Conservation (phyloP, 2,797 vertebrate genomes). For the Semaprochilodus insignis region DNA sequence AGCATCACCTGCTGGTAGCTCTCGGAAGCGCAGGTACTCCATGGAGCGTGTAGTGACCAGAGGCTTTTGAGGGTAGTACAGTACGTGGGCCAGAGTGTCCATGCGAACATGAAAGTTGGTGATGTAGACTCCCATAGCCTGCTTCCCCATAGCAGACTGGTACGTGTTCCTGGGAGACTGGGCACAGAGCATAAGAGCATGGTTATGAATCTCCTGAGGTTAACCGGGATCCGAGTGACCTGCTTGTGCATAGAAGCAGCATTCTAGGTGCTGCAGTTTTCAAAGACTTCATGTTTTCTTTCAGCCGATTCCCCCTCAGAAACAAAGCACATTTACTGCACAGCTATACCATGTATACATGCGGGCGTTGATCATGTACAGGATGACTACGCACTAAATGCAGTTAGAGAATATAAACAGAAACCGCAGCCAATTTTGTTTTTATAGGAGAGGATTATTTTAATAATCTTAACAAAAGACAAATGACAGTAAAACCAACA, state of each 20-base stretch:
- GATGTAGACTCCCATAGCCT: slow-evolving; percentile 99
- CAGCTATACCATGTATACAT: too few relatives aligned
- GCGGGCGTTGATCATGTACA: too few relatives aligned
- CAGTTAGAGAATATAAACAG: too few relatives aligned
- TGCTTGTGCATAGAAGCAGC: too few relatives aligned
- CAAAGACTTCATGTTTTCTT: neutral
- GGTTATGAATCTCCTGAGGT: neutral
- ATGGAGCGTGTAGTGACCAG: slow-evolving; percentile 96
- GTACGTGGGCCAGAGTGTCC: slow-evolving; percentile 96
- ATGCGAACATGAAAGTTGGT: slow-evolving; percentile 98
- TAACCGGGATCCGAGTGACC: neutral
- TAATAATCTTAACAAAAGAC: too few relatives aligned
- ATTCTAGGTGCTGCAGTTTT: too few relatives aligned
- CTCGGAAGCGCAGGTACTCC: slow-evolving; percentile 97
- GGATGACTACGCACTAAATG: too few relatives aligned
- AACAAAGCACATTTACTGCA: too few relatives aligned
- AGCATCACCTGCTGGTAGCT: slow-evolving; percentile 91
- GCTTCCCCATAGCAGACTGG: slow-evolving; percentile 99
- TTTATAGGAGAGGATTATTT: too few relatives aligned
- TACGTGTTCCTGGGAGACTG: slow-evolving; percentile 99
- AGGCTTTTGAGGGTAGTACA: slow-evolving; percentile 98
- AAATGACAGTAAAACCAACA: too few relatives aligned
- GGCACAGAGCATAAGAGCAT: slow-evolving; percentile 18
- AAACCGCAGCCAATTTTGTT: too few relatives aligned
- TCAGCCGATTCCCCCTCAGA: too few relatives aligned